Base-by-base conservation (phyloP, 1,140 invertebrate species). In the Acromyrmex heyeri region DNA sequence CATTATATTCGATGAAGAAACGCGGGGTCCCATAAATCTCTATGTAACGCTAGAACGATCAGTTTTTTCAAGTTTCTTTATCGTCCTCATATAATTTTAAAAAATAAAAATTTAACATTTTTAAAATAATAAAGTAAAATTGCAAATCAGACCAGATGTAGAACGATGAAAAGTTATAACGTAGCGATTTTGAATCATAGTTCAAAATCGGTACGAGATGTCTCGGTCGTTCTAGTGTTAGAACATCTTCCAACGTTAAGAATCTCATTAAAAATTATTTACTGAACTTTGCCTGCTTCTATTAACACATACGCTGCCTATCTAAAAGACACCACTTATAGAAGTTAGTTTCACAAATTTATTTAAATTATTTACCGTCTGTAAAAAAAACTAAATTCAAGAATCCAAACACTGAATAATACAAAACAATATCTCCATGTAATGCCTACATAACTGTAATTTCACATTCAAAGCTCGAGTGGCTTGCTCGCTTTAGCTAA, bases 261-360 rank as follows among this genome's bases (percentile, higher is more conserved):
- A 62, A 21, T 3, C 10, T 27, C 21, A 12, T 64, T 48, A 78
- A 77, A 62, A 77, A 50, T n/a, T 64, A 6, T 69, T 79, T 69
- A 3, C 18, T 78, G 12, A 55, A 65, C 3, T 44, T 65, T 34
- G 50, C n/a, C 8, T 77, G 55, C 8, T 6, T 44, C 21, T 24
- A 27, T 48, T 10, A n/a, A 44, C 38, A 44, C 38, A 44, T 44
- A 44, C 8, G 8, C 8, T 44, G 38, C 38, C 38, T 8, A 44
- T 44, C 38, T 44, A 7, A 44, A 44, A 44, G 38, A 44, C 38
- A 44, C 2, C 38, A 44, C 38, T 8, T 44, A 1, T 44, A 0
- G 8, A 44, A 44, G 38, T 8, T 2, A 44, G 7, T 44, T 44
- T 44, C 10, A 44, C 34, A 38, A 38, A 38, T 38, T 38, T 38